phyloP scores from a whole-genome alignment of 2,797 vertebrate species.

The Numenius phaeopus region DNA sequence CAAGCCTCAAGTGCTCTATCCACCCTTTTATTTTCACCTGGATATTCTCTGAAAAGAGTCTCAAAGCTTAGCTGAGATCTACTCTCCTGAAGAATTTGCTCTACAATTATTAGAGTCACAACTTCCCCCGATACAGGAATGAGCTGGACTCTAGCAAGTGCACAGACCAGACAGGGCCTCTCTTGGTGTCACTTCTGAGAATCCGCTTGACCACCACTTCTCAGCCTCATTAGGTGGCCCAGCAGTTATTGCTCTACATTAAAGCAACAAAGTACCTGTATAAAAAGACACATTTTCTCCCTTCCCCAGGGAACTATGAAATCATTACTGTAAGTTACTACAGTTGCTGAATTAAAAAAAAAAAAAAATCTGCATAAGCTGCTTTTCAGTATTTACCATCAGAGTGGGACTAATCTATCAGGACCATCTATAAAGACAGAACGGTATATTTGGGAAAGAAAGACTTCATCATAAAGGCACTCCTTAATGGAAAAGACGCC shows the following conservation, averaged over 20 bases:
- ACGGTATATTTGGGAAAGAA: not conserved
- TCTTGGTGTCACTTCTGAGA: not conserved
- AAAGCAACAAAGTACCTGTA: not conserved
- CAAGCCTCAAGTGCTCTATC: not conserved
- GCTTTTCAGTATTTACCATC: not conserved
- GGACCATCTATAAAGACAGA: not conserved
- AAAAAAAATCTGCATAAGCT: not conserved
- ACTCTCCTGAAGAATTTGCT: not conserved
- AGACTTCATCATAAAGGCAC: not conserved
- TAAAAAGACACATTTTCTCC: not conserved
- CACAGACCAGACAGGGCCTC: not conserved
- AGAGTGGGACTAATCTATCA: not conserved
- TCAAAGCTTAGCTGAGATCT: not conserved
- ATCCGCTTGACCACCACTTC: not conserved
- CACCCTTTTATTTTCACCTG: not conserved
- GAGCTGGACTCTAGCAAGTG: not conserved
- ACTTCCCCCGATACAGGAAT: not conserved
- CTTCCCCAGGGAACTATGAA: not conserved
- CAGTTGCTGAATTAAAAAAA: not conserved
- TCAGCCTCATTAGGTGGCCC: not conserved
- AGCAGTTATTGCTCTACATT: not conserved
- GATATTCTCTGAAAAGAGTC: not conserved
- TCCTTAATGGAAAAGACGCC: not conserved
- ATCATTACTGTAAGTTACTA: not conserved
- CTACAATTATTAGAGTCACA: not conserved